Evolutionary conservation across 2,888 invertebrate species (phyloP), one percentile per base, ranked within the genome.

Genomic region (Sphinx pinastri): DNA sequence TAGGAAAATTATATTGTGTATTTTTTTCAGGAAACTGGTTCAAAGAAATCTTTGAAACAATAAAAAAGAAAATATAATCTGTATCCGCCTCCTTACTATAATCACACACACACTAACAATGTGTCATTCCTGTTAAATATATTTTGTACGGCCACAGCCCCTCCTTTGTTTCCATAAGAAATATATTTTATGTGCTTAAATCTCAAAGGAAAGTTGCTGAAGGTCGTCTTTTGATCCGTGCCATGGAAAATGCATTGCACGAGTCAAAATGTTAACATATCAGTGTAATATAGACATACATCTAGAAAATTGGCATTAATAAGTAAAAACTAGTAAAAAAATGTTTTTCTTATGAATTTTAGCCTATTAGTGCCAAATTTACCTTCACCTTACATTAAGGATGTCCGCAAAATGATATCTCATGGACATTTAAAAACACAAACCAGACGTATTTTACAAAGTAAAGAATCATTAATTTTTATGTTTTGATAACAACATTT

Each of bases 71-170:
- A n/a, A 55, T 11, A 73, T 77, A 76, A 73, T 81, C 79, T 81
- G 78, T 84, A 79, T 79, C 80, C 75, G 81, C 77, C 69, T 73
- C 68, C 78, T 87, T 90, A 88, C 79, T 72, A 81, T 89, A 89
- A 78, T 84, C 86, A 89, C 91, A 90, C 91, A 88, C 91, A 76
- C 85, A 85, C 90, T 91, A 91, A 91, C 87, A 88, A 83, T 82
- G 82, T 87, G 81, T 85, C 91, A 92, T 90, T 91, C 90, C 86
- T 86, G 87, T 88, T 89, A 88, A 83, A 83, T 84, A 81, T 81
- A 79, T 77, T 72, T 77, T 75, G 73, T 75, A 77, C 77, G 54
- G 19, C 52, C 45, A n/a, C 52, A 63, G 52, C 47, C 52, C 14
- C 19, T 69, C 63, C 63, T 77, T 80, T 74, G 76, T 73, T 70